phyloP scores from a whole-genome alignment of 2,888 invertebrate genomes.

The Timema podura region DNA sequence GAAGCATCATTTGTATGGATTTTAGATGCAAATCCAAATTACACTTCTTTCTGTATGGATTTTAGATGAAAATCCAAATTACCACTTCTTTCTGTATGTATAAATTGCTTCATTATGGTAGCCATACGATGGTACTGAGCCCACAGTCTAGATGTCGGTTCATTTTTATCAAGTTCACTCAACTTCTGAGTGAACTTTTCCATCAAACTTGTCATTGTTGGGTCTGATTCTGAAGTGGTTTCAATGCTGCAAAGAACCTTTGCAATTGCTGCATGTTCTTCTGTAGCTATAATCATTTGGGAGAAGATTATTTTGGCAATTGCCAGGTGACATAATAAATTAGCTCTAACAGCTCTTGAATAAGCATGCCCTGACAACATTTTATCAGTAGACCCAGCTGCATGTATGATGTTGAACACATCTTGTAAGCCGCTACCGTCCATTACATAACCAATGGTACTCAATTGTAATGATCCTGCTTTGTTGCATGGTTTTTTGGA shows the following conservation, averaged over 20 bases:
- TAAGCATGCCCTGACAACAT: not conserved
- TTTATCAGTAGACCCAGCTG: not conserved
- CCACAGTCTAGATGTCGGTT: constrained; percentile 36
- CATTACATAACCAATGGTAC: constrained; percentile 21
- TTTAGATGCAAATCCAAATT: constrained; percentile 39
- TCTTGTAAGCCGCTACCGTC: not conserved
- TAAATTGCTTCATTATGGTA: constrained; percentile 37
- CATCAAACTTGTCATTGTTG: not conserved
- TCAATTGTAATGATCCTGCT: no score
- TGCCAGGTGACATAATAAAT: not conserved
- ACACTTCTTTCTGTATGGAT: constrained; percentile 37
- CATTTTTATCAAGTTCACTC: constrained; percentile 15
- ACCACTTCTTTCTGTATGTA: constrained; percentile 38
- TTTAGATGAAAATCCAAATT: constrained; percentile 39
- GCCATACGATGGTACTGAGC: constrained; percentile 38
- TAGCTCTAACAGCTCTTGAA: not conserved
- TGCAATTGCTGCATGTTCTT: not conserved
- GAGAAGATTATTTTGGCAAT: not conserved
- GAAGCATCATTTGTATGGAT: constrained; percentile 38
- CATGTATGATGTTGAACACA: not conserved
- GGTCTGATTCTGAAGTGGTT: not conserved
- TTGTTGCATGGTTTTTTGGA: no score
- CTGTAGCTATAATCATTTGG: not conserved
- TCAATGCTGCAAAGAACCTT: not conserved
- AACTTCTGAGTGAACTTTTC: not conserved